Evolutionary conservation across 1,140 invertebrate genomes (phyloP).

Genomic region (Antheraea pernyi): DNA sequence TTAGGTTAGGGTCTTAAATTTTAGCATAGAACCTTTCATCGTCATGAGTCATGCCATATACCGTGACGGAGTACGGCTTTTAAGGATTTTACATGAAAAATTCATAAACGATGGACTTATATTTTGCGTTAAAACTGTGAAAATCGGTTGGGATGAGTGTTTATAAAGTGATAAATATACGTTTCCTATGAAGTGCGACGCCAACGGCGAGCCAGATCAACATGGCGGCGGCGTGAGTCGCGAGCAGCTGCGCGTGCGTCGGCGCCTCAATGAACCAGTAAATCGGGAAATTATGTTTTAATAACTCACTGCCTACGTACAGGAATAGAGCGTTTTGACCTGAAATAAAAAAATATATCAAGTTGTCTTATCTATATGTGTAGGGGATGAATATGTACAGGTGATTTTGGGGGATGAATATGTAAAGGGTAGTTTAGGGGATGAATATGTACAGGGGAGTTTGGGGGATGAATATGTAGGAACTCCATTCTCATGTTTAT

Average conservation of each 20-base stretch:
- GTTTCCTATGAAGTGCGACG: conserved; percentile 85
- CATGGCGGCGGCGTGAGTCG: conserved; percentile 87
- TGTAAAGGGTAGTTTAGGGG: no score
- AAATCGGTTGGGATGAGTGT: not conserved
- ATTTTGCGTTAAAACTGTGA: not conserved
- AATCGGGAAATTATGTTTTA: conserved; percentile 88
- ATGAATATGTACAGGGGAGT: no score
- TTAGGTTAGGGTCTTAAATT: no score
- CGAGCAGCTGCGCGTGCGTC: conserved; percentile 84
- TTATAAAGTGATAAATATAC: conserved; percentile 86
- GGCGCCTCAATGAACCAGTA: conserved; percentile 82
- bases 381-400: no score
- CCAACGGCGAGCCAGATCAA: conserved; percentile 87
- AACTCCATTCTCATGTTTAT: no score
- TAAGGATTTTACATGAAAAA: no score
- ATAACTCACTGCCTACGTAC: conserved; percentile 89
- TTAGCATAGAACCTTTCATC: no score
- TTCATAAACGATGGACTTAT: not conserved
- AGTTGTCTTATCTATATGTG: no score
- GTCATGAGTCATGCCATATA: no score
- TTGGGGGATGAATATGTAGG: no score
- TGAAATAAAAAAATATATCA: conserved; percentile 18
- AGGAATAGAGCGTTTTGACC: conserved; percentile 92
- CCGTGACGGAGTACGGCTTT: no score
- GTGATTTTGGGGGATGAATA: no score